phyloP scores from a whole-genome alignment of 1,140 invertebrate species.

The Apis laboriosa region DNA sequence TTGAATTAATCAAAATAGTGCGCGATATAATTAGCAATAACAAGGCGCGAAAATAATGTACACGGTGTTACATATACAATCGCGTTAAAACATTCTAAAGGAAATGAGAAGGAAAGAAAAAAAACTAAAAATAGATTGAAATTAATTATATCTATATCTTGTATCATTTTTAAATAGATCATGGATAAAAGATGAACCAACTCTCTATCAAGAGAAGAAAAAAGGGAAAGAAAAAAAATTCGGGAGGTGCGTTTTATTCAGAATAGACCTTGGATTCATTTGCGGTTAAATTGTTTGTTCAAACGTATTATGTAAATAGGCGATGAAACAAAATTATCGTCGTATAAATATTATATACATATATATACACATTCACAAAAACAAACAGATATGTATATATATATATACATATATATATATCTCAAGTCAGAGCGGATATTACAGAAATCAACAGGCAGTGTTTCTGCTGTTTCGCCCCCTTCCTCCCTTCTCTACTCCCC shows the following conservation, averaged over 20 bases:
- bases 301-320: slow-evolving; percentile 40
- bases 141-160: background rate
- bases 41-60: background rate
- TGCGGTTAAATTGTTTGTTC: slow-evolving; percentile 19
- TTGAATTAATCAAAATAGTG: background rate
- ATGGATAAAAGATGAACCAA: background rate
- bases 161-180: slow-evolving; percentile 14
- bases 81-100: slow-evolving; percentile 1
- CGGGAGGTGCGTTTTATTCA: slow-evolving; percentile 18
- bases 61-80: too few relatives aligned
- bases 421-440: slow-evolving; percentile 42
- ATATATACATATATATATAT: background rate
- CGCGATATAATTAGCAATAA: slow-evolving; percentile 22
- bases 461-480: slow-evolving; percentile 47
- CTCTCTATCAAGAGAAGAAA: background rate
- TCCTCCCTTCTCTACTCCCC: background rate
- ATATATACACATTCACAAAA: background rate
- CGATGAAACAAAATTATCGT: slow-evolving; percentile 1
- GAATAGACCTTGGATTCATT: background rate
- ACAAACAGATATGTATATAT: background rate
- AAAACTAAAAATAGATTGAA: background rate
- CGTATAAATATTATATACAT: slow-evolving; percentile 11
- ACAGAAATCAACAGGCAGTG: slow-evolving; percentile 17
- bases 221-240: background rate
- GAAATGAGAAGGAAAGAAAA: background rate